These are phyloP conservation scores for Craniophora ligustri DNA, from an alignment of 2,888 invertebrate genomes.

Conservation along the genomic window DNA sequence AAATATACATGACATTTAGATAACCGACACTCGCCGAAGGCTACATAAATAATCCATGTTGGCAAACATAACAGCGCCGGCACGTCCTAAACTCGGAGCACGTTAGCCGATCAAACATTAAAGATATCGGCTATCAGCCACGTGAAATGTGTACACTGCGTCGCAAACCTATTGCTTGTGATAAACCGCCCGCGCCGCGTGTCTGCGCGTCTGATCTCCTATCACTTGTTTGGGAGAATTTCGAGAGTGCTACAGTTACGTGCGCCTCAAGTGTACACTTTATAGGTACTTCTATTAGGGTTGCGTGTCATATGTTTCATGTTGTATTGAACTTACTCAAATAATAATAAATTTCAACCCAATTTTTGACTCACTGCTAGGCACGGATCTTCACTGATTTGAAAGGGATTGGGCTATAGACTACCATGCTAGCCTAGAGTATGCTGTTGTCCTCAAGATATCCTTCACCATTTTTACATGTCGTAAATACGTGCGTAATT, in stretches of 20 bases:
- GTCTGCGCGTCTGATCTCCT: conserved; percentile 24
- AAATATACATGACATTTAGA: conserved; percentile 29
- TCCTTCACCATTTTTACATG: too few relatives aligned
- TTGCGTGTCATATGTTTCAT: not conserved
- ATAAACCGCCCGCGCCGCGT: conserved; percentile 24
- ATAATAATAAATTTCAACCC: too few relatives aligned
- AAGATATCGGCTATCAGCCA: conserved; percentile 38
- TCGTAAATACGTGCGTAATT: too few relatives aligned
- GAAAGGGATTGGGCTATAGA: too few relatives aligned
- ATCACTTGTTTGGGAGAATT: conserved; percentile 21
- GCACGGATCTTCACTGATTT: too few relatives aligned
- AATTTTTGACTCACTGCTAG: too few relatives aligned
- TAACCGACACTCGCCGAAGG: conserved; percentile 14
- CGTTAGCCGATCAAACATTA: conserved; percentile 44
- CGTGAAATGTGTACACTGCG: conserved; percentile 27
- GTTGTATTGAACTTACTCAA: too few relatives aligned
- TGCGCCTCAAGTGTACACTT: conserved; percentile 17
- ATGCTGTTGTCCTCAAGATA: too few relatives aligned
- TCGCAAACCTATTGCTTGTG: conserved; percentile 28
- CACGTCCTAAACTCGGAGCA: conserved; percentile 22
- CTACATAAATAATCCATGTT: conserved; percentile 17
- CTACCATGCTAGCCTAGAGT: too few relatives aligned
- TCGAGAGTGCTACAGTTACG: conserved; percentile 17
- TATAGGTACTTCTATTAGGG: not conserved
- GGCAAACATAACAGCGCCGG: conserved; percentile 8